A percentile compares a stretch with the other conserved stretches of the same genome.
Evolutionary conservation across 2,113 vertebrate species (phyloP).

Genomic region (Elephas maximus): DNA sequence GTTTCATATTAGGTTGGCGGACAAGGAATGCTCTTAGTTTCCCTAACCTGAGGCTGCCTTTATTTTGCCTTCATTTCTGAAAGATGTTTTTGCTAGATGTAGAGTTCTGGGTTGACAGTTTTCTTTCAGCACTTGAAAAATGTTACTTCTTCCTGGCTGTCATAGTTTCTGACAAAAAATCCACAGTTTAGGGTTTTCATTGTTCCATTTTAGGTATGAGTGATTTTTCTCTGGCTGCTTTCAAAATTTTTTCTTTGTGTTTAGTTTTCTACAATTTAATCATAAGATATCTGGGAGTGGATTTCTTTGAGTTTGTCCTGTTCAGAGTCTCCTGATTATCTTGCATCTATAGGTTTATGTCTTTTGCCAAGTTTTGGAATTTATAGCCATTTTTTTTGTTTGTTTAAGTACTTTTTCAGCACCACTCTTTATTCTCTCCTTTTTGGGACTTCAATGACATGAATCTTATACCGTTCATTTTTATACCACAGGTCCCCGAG

Average conservation of each 20-base stretch:
- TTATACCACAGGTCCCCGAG: neutral
- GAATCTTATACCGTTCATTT: neutral
- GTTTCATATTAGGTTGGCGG: neutral
- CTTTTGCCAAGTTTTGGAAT: neutral
- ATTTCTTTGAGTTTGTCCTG: neutral
- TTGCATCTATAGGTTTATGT: neutral
- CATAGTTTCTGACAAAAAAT: neutral
- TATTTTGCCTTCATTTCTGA: neutral
- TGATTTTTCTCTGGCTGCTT: neutral
- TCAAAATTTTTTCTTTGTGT: neutral
- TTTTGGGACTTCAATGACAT: neutral
- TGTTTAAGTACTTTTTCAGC: neutral
- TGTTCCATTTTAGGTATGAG: neutral
- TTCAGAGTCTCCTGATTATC: neutral
- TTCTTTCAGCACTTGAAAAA: neutral
- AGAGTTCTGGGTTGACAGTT: neutral
- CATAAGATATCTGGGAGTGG: neutral
- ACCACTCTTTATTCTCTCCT: neutral
- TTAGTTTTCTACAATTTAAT: neutral
- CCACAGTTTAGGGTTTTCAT: neutral
- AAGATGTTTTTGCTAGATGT: neutral
- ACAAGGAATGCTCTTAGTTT: neutral
- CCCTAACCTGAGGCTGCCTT: neutral
- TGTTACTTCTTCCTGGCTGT: neutral
- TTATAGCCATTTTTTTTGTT: neutral